Base-by-base conservation (phyloP, 2,113 vertebrate species). In the Engraulis encrasicolus region DNA sequence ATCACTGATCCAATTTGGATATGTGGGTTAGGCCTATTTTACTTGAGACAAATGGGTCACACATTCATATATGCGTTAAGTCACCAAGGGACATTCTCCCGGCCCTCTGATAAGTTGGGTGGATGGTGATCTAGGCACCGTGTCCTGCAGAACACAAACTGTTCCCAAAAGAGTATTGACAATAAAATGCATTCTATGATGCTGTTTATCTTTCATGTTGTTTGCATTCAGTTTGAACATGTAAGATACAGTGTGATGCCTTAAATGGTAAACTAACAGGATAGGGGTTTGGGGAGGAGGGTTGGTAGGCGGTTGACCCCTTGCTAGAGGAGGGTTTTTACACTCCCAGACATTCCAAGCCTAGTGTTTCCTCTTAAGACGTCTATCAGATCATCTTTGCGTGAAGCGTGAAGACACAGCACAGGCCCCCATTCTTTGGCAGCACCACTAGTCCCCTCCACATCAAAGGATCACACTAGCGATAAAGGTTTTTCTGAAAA, bases 391-490 rank as follows among this genome's bases (percentile, higher is more conserved):
- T 61, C 50, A 14, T 14, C 36, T 48, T 17, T 19, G 1, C 50
- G 49, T 61, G 48, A 58, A 19, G 27, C 78, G 74, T 18, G 19
- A 34, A 66, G 78, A 80, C 61, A 81, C 81, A 74, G 78, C 79
- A 50, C 48, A 23, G 36, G 34, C 50, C 74, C 50, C 79, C n/a
- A 34, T 2, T 34, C 58, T 50, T 27, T 52, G 81, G 50, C 58
- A 27, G 48, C 6, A 17, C 80, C 71, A 78, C n/a, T 54, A 9
- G 34, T n/a, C 40, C 48, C 40, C 80, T 61, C 23, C 34, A 83
- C 87, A 86, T 86, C 74, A 83, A 82, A 87, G 58, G 14, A 6
- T 45, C 50, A 9, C 17, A 23, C 12, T 31, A 50, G 18, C 50
- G 58, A 82, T 83, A 50, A 37, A 19, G 52, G 45, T 2, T 1